Evolutionary conservation across 2,888 invertebrate species (phyloP), one percentile per base, ranked within the genome.

Genomic region (Atethmia centrago): DNA sequence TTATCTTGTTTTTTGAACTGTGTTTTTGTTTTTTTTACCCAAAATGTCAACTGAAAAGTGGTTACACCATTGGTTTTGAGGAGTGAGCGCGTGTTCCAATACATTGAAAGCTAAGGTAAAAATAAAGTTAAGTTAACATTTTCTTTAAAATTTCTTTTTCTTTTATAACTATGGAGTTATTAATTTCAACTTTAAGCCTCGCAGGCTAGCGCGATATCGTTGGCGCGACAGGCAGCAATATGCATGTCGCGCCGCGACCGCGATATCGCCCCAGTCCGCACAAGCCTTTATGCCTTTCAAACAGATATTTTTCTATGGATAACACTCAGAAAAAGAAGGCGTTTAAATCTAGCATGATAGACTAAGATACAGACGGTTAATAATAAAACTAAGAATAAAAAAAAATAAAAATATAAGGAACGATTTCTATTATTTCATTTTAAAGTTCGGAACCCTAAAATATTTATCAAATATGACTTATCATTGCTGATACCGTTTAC

Each of bases 381-480:
- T 31, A 21, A 61, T 5, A 25, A 59, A 61, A 21, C 7, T 28
- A 64, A n/a, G 9, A 63, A 65, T 3, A 31, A 47, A 25, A 65
- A 0, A 10, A 19, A 19, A 21, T 3, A 14, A 49, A 21, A 4
- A 42, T 0, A 16, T 28, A 45, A 36, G 0, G 21, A 36, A 70
- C 19, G 8, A 8, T 16, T 49, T 28, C 7, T 28, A 16, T 40
- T 51, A 12, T 28, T 51, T 51, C 4, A 51, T 28, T 28, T 40
- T 69, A 16, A 16, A 28, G 1, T 40, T 3, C 10, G 12, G 40
- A 40, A 70, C 47, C 16, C n/a, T 31, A 25, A 62, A 19, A 28
- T 42, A n/a, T 40, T 71, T 31, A 42, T 71, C 71, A 19, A 51
- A 51, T 14, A 14, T n/a, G n/a, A n/a, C 40, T 28, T n/a, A 42